Evolutionary conservation across 1,140 invertebrate species (phyloP), one percentile per base, ranked within the genome.

Genomic region (Aphis craccivora): DNA sequence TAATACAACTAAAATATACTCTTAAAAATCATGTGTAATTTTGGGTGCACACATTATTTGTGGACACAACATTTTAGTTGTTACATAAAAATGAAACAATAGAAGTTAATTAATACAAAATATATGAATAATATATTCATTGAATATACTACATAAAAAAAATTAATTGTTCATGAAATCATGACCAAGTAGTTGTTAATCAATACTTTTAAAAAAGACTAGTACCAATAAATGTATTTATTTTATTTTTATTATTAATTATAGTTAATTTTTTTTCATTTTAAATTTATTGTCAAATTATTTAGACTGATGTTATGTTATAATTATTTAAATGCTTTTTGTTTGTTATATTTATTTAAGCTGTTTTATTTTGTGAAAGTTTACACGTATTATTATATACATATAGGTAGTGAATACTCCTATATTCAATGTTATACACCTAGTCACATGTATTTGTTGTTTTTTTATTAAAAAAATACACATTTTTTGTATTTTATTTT

Each of bases 381-480:
- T 43, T 55, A 43, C 40, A 89, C 20, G 30, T 53, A 51, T 60
- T 53, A 51, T 60, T 20, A 60, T 43, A 60, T 90, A 60, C 43
- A 60, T 40, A 60, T 60, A 40, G 48, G 11, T 51, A 51, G 48
- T 14, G 14, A 37, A 53, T 14, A 37, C 89, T 90, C 37, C 23
- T 90, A 90, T 67, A 60, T 90, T 90, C 40, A 60, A 89, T 60
- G 18, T 25, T 60, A 30, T 90, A 90, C n/a, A 60, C 53, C 89
- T 90, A 90, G 53, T 60, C 53, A 60, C 23, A 9, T 37, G 55
- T 37, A 37, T 55, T 89, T 53, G n/a, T 55, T 87, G 14, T 60
- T 88, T 23, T 51, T 88, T 87, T 48, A 22, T 35, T 40, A 9
- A 37, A 89, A 55, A 51, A 30, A 60, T 60, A 90, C 25, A 60